phyloP scores from a whole-genome alignment of 2,797 vertebrate species.

The Pyrocephalus nanus region DNA sequence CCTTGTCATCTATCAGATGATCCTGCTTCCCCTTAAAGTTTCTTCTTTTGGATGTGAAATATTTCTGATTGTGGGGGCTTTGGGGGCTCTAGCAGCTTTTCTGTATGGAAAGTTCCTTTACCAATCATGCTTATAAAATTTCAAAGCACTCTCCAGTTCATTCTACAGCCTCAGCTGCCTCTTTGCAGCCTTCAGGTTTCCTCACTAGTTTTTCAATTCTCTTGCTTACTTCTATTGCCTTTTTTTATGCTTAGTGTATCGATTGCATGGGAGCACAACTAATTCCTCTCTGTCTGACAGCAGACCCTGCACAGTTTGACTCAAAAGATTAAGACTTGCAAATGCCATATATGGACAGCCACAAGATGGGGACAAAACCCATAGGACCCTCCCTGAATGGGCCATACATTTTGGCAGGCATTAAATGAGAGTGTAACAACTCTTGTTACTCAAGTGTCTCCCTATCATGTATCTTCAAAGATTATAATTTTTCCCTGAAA shows the following conservation, averaged over 20 bases:
- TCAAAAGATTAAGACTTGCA: neutral
- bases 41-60: neutral
- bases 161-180: neutral
- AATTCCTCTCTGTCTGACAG: neutral
- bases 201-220: neutral
- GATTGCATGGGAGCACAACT: neutral
- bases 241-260: neutral
- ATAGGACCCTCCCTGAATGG: conserved; percentile 13
- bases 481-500: neutral
- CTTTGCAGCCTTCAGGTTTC: neutral
- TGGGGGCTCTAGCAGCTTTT: neutral
- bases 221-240: neutral
- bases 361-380: conserved; percentile 70
- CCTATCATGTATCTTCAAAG: neutral
- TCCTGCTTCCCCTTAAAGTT: neutral
- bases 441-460: neutral
- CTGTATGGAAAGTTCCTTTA: neutral
- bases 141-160: neutral
- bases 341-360: conserved; percentile 37
- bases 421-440: neutral
- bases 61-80: neutral
- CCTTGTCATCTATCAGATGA: neutral
- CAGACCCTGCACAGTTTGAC: neutral
- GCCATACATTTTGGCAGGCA: neutral
- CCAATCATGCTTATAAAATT: neutral